phyloP scores from a whole-genome alignment of 2,888 invertebrate species.

The Rhopalosiphum nymphaeae region DNA sequence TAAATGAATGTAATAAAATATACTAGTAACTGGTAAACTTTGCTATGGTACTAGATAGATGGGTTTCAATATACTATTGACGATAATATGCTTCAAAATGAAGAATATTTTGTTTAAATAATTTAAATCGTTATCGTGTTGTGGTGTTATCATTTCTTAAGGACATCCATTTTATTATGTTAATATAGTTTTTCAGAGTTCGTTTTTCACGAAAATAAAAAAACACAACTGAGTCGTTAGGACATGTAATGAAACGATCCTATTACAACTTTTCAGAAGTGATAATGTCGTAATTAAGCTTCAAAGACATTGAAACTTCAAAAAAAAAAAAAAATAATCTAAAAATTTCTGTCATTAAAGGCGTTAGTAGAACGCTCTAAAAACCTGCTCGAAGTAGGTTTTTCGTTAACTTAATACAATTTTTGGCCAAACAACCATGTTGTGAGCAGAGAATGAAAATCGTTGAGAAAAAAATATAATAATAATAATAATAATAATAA shows the following conservation, averaged over 20 bases:
- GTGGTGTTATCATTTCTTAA: not conserved
- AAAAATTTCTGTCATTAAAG: constrained; percentile 28
- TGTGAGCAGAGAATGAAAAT: not conserved
- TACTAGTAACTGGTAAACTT: not conserved
- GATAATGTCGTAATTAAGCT: constrained; percentile 38
- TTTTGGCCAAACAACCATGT: not conserved
- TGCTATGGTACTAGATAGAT: not conserved
- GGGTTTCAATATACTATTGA: not conserved
- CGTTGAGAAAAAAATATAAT: not conserved
- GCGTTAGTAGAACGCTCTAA: not conserved
- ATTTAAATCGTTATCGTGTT: not conserved
- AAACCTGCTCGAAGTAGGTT: not conserved
- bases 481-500: not conserved
- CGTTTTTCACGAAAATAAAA: constrained; percentile 17
- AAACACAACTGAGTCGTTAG: not conserved
- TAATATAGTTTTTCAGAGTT: not conserved
- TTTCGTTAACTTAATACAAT: constrained; percentile 27
- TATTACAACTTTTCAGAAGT: constrained; percentile 51
- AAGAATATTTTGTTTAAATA: not conserved
- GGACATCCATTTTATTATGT: not conserved
- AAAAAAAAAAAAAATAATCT: constrained; percentile 19
- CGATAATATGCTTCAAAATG: not conserved
- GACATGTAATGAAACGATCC: not conserved
- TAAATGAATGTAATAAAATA: not conserved
- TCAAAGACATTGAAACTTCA: constrained; percentile 46